phyloP scores from a whole-genome alignment of 2,113 vertebrate genomes.

The Reinhardtius hippoglossoides region DNA sequence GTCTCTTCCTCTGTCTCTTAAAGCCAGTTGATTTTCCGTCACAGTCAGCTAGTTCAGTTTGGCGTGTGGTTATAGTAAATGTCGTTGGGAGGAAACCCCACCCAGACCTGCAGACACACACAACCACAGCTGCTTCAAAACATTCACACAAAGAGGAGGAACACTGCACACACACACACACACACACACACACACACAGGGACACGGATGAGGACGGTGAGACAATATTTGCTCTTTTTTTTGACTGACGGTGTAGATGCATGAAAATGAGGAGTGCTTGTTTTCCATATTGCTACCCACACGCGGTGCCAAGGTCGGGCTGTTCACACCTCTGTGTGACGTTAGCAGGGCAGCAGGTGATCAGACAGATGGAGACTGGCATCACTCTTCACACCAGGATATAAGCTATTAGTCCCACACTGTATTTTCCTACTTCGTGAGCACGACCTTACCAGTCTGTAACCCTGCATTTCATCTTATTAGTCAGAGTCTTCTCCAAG shows the following conservation, averaged over 20 bases:
- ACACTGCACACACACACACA: background rate
- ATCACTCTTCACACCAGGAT: slow-evolving; percentile 57
- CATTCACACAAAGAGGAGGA: slow-evolving; percentile 2
- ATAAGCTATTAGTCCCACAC: slow-evolving; percentile 49
- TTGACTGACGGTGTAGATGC: background rate
- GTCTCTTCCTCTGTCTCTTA: background rate
- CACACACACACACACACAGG: no score
- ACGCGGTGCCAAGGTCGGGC: slow-evolving; percentile 51
- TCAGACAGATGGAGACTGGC: slow-evolving; percentile 48
- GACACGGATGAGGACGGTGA: no score
- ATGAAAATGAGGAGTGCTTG: background rate
- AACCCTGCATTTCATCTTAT: background rate
- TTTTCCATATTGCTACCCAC: slow-evolving; percentile 11
- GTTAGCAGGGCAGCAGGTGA: slow-evolving; percentile 66
- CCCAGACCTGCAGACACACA: slow-evolving; percentile 42
- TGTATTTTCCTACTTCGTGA: background rate
- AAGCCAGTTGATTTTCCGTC: slow-evolving; percentile 50
- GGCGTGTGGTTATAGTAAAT: slow-evolving; percentile 33
- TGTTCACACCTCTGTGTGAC: slow-evolving; percentile 56
- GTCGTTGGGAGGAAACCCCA: slow-evolving; percentile 59
- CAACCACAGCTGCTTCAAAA: slow-evolving; percentile 14
- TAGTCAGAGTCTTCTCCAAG: no score
- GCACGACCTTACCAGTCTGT: background rate
- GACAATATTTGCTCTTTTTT: background rate
- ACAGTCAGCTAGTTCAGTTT: slow-evolving; percentile 57